Evolutionary conservation across 2,888 invertebrate species (phyloP).

Genomic region (Platypus cylindrus): DNA sequence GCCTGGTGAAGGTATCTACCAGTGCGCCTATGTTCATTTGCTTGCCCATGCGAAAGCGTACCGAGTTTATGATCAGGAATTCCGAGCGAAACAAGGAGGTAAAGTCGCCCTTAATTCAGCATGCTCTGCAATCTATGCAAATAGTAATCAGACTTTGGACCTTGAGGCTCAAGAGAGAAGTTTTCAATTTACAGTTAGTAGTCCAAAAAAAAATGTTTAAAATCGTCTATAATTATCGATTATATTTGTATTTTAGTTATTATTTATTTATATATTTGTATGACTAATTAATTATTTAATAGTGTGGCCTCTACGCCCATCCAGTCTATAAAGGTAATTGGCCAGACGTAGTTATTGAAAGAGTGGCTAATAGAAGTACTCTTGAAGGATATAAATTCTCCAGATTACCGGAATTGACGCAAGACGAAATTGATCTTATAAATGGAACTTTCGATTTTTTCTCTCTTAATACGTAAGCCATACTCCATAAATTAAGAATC

Average conservation of each 20-base stretch:
- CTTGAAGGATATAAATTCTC: constrained; percentile 38
- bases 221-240: neutral
- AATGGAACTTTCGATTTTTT: constrained; percentile 55
- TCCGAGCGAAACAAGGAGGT: constrained; percentile 43
- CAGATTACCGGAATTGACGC: constrained; percentile 47
- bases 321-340: constrained; percentile 57
- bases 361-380: constrained; percentile 42
- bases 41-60: constrained; percentile 56
- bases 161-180: constrained; percentile 13
- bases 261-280: neutral
- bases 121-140: constrained; percentile 12
- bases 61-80: constrained; percentile 48
- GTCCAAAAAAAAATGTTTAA: neutral
- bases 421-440: constrained; percentile 45
- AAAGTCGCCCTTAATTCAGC: constrained; percentile 10
- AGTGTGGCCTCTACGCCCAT: constrained; percentile 29
- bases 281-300: constrained; percentile 3
- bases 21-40: constrained; percentile 51
- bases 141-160: constrained; percentile 9
- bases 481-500: no score
- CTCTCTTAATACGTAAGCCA: constrained; percentile 47
- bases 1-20: constrained; percentile 31
- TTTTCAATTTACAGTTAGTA: constrained; percentile 11
- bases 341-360: constrained; percentile 48
- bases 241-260: neutral